phyloP scores from a whole-genome alignment of 2,797 vertebrate genomes.

The Tapirus indicus region DNA sequence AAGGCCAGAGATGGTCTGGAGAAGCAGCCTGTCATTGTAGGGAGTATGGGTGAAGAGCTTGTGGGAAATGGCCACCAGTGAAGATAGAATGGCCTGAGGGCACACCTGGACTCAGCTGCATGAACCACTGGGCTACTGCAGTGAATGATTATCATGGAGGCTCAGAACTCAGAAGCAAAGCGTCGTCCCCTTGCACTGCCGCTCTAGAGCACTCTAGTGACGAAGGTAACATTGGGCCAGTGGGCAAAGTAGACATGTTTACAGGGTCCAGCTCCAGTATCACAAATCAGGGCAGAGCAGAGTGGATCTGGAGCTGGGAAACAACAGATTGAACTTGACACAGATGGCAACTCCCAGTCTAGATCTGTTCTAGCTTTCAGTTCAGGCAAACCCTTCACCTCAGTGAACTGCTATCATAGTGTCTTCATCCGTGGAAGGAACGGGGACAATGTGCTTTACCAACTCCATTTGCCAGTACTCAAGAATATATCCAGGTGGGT shows the following conservation, averaged over 20 bases:
- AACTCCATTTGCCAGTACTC: too few relatives aligned
- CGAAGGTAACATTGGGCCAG: background rate
- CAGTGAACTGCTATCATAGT: background rate
- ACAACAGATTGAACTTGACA: background rate
- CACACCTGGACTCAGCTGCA: background rate
- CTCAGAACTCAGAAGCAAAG: background rate
- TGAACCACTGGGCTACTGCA: background rate
- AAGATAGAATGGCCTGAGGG: background rate
- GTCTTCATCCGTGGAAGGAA: background rate
- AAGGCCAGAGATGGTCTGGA: background rate
- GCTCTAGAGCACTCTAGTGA: background rate
- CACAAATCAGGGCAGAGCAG: background rate
- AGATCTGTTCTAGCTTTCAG: background rate
- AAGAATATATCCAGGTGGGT: too few relatives aligned
- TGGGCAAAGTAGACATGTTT: background rate
- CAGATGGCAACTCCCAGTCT: rapidly evolving
- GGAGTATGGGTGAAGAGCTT: background rate
- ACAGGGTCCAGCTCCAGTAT: background rate
- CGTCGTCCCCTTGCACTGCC: background rate
- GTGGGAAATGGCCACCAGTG: background rate
- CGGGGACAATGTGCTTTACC: rapidly evolving
- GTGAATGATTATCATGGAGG: background rate
- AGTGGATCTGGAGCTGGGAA: background rate
- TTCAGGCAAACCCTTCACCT: background rate
- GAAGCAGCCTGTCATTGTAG: too few relatives aligned